Conservation (phyloP, 2,888 invertebrate genomes). For the Sussaba pulchella region DNA sequence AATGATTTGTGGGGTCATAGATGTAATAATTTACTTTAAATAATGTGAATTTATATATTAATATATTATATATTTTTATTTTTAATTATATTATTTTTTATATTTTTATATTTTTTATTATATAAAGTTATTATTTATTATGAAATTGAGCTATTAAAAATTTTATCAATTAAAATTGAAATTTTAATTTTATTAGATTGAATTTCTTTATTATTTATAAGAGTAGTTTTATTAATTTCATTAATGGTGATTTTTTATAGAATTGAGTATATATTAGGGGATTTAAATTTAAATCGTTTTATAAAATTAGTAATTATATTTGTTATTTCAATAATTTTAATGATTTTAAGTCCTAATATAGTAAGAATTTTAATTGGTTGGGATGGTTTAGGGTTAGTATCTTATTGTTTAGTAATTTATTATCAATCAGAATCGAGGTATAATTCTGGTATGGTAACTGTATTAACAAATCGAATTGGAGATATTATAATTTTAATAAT, state of each 20-base stretch:
- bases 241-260: slow-evolving; percentile 76
- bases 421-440: slow-evolving; percentile 89
- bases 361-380: slow-evolving; percentile 90
- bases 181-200: slow-evolving; percentile 88
- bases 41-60: slow-evolving; percentile 80
- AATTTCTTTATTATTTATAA: slow-evolving; percentile 88
- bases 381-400: slow-evolving; percentile 90
- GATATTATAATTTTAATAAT: slow-evolving; percentile 89
- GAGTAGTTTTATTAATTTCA: slow-evolving; percentile 89
- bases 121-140: slow-evolving; percentile 84
- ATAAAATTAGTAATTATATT: slow-evolving; percentile 88
- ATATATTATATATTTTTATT: slow-evolving; percentile 85
- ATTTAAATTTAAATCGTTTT: slow-evolving; percentile 88
- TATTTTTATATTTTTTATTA: slow-evolving; percentile 75
- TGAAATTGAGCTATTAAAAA: slow-evolving; percentile 86
- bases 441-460: slow-evolving; percentile 90
- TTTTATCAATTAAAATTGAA: slow-evolving; percentile 85
- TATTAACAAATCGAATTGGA: slow-evolving; percentile 90
- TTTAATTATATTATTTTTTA: slow-evolving; percentile 82
- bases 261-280: slow-evolving; percentile 87
- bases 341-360: slow-evolving; percentile 90
- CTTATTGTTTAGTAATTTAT: slow-evolving; percentile 91
- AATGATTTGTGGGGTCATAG: slow-evolving; percentile 89
- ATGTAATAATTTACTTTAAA: slow-evolving; percentile 84
- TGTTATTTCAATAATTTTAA: slow-evolving; percentile 88